Percentiles rank a stretch among this genome's conserved stretches.
These are phyloP conservation scores for Parus major DNA, from an alignment of 2,113 vertebrate species.

Conservation along the genomic window DNA sequence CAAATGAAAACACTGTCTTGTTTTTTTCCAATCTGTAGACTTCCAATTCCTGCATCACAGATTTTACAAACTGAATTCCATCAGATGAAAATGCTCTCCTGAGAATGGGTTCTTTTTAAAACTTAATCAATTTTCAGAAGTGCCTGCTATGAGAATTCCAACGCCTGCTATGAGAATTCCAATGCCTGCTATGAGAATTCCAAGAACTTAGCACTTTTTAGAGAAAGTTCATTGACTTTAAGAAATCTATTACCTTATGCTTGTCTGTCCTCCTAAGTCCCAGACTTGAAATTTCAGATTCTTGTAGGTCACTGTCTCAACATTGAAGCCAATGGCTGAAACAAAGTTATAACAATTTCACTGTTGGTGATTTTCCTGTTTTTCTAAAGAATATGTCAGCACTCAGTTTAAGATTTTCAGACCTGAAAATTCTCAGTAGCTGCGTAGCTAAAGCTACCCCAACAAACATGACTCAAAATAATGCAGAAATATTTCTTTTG, in stretches of 20 bases:
- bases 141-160: neutral
- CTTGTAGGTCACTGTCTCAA: conserved; percentile 96
- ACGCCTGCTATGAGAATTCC: neutral
- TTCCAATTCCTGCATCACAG: neutral
- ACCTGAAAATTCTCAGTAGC: neutral
- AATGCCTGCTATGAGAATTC: neutral
- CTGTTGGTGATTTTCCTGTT: neutral
- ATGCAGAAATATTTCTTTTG: neutral
- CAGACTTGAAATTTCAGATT: conserved; percentile 99
- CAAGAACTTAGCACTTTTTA: neutral
- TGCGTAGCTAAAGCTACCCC: neutral
- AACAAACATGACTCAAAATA: neutral
- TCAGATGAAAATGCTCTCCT: neutral
- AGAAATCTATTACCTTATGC: conserved; percentile 85
- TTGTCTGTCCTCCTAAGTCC: conserved; percentile 98
- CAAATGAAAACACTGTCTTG: neutral
- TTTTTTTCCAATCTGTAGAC: neutral
- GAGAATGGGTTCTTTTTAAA: neutral
- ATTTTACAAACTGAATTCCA: neutral
- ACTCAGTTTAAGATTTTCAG: neutral
- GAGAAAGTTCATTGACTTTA: neutral
- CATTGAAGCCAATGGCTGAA: conserved; percentile 97
- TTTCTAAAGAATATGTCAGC: neutral
- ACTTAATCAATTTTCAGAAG: neutral
- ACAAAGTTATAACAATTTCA: conserved; percentile 14